Percentiles rank a stretch among this genome's conserved stretches.
Conservation (phyloP, 2,888 invertebrate genomes). For the Serrognathus titanus region DNA sequence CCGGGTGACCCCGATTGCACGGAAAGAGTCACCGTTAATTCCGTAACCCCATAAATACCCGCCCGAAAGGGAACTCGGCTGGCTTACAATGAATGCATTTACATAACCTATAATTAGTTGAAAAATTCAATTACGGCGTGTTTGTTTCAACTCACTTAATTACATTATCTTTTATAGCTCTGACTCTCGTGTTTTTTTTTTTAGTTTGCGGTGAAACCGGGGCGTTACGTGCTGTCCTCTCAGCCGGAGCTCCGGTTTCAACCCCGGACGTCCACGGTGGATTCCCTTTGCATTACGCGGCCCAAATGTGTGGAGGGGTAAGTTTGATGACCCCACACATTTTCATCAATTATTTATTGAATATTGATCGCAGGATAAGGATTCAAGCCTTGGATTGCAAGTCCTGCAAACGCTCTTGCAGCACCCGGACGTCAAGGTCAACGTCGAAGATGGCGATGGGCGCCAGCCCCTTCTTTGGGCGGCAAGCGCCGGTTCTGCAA, state of each 20-base stretch:
- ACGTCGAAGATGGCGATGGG: conserved; percentile 87
- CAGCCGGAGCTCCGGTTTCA: conserved; percentile 82
- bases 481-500: conserved; percentile 91
- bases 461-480: conserved; percentile 96
- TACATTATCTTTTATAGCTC: no score
- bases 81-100: not conserved
- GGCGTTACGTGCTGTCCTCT: conserved; percentile 78
- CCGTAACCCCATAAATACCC: not conserved
- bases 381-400: conserved; percentile 65
- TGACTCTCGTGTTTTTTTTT: conserved; percentile 25
- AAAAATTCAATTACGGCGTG: no score
- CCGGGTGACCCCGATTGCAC: conserved; percentile 11
- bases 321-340: conserved; percentile 23
- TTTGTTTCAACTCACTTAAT: no score
- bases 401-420: conserved; percentile 76
- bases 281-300: conserved; percentile 94
- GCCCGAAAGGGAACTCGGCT: not conserved
- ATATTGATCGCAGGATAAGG: conserved; percentile 38
- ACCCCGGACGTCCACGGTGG: conserved; percentile 92
- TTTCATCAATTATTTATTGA: not conserved
- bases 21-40: conserved; percentile 10
- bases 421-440: conserved; percentile 74
- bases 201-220: conserved; percentile 92
- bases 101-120: no score
- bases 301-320: conserved; percentile 90